phyloP scores from a whole-genome alignment of 2,113 vertebrate species.

The Pygoscelis adeliae region DNA sequence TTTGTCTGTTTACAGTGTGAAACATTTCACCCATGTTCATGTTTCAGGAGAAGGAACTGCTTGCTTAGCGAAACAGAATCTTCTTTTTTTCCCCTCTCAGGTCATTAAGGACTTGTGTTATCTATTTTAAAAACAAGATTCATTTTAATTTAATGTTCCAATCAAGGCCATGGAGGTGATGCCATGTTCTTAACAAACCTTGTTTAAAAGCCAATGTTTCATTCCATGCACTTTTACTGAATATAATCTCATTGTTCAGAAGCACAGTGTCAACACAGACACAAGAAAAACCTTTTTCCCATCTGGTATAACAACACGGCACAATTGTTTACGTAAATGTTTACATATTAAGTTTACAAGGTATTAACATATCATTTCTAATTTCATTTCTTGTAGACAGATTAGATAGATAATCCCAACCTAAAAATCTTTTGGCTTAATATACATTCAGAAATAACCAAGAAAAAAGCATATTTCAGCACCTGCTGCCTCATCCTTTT shows the following conservation, averaged over 20 bases:
- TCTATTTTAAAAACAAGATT: not conserved
- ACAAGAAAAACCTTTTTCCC: not conserved
- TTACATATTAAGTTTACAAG: conserved; percentile 2
- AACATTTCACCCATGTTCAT: not conserved
- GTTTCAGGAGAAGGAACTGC: not conserved
- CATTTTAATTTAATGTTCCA: conserved; percentile 30
- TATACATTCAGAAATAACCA: not conserved
- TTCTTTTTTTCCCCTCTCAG: not conserved
- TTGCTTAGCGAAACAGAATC: not conserved
- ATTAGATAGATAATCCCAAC: not conserved
- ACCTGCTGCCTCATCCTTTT: not conserved
- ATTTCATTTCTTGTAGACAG: not conserved
- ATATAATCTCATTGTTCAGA: not conserved
- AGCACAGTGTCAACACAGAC: not conserved
- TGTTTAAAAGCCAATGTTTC: not conserved
- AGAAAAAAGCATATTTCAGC: not conserved
- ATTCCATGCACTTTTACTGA: not conserved
- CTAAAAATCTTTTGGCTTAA: not conserved
- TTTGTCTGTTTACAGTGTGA: not conserved
- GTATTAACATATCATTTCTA: conserved; percentile 8
- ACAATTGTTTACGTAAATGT: not conserved
- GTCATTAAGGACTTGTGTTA: not conserved
- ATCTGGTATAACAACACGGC: not conserved
- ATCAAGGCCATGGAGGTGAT: not conserved
- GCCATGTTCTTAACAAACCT: not conserved